Percentiles rank a stretch among this genome's conserved stretches.
Conservation (phyloP, 2,797 vertebrate species). For the Salarias fasciatus region DNA sequence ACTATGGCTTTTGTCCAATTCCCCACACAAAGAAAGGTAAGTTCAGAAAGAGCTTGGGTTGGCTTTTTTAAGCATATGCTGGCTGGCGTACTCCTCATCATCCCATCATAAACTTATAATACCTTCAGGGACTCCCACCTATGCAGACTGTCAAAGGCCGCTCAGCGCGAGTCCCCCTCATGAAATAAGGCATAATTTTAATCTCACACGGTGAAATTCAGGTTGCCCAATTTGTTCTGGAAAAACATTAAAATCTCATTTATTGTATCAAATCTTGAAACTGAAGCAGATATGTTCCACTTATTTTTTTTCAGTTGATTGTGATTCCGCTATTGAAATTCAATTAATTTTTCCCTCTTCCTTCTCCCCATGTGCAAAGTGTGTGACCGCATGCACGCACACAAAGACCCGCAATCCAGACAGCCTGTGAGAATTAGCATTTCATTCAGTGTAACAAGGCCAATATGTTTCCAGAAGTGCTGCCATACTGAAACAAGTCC, state of each 20-base stretch:
- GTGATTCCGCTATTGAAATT: slow-evolving; percentile 20
- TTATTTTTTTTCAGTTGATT: slow-evolving; percentile 17
- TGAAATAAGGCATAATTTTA: slow-evolving; percentile 58
- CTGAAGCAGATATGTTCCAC: not conserved
- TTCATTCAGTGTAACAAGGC: slow-evolving; percentile 83
- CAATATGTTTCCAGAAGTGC: slow-evolving; percentile 87
- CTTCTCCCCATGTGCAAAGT: slow-evolving; percentile 46
- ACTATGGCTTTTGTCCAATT: slow-evolving; percentile 86
- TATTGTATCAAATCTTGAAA: slow-evolving; percentile 10
- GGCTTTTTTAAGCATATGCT: slow-evolving; percentile 77
- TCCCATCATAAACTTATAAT: slow-evolving; percentile 76
- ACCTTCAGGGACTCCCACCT: slow-evolving; percentile 70
- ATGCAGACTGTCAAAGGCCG: slow-evolving; percentile 58
- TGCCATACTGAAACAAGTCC: slow-evolving; percentile 85
- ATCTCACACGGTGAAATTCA: slow-evolving; percentile 40
- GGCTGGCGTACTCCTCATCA: slow-evolving; percentile 73
- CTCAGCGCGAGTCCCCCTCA: slow-evolving; percentile 30
- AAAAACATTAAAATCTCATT: slow-evolving; percentile 26
- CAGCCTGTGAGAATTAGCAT: slow-evolving; percentile 82
- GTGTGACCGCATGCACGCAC: slow-evolving; percentile 59
- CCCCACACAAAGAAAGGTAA: slow-evolving; percentile 76
- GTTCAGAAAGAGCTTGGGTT: slow-evolving; percentile 73
- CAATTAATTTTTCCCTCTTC: slow-evolving; percentile 19
- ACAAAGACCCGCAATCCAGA: slow-evolving; percentile 67
- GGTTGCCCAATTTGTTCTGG: slow-evolving; percentile 11